Evolutionary conservation across 2,113 vertebrate species (phyloP).

Genomic region (Heliornis fulica): DNA sequence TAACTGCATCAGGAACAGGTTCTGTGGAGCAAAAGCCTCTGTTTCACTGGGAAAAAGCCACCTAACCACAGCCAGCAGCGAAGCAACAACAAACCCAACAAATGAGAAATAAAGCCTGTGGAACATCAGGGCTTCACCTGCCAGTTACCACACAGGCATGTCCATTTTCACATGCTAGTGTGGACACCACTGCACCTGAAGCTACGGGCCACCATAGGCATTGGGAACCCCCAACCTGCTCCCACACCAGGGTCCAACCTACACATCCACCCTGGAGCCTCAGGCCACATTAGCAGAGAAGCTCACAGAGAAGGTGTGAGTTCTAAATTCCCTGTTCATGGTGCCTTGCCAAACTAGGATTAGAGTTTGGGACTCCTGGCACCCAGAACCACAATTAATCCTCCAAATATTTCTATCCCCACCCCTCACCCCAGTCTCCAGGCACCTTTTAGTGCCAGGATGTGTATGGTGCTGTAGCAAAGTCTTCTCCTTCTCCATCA

Average conservation of each 20-base stretch:
- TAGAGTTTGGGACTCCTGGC: background rate
- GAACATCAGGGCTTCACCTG: background rate
- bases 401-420: rapidly evolving
- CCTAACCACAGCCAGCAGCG: background rate
- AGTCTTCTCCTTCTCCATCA: background rate
- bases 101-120: rapidly evolving
- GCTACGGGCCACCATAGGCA: background rate
- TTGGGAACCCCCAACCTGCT: rapidly evolving
- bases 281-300: background rate
- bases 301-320: background rate
- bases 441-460: background rate
- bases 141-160: background rate
- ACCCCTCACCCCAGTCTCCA: background rate
- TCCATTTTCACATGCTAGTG: rapidly evolving
- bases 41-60: background rate
- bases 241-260: rapidly evolving
- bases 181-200: rapidly evolving
- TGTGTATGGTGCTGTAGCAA: background rate
- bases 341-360: background rate
- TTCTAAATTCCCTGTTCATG: background rate
- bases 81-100: background rate
- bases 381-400: background rate
- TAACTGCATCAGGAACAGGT: background rate
- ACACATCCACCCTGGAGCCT: rapidly evolving
- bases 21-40: background rate